Conservation (phyloP, 2,888 invertebrate genomes). For the Cephus rjabovi region DNA sequence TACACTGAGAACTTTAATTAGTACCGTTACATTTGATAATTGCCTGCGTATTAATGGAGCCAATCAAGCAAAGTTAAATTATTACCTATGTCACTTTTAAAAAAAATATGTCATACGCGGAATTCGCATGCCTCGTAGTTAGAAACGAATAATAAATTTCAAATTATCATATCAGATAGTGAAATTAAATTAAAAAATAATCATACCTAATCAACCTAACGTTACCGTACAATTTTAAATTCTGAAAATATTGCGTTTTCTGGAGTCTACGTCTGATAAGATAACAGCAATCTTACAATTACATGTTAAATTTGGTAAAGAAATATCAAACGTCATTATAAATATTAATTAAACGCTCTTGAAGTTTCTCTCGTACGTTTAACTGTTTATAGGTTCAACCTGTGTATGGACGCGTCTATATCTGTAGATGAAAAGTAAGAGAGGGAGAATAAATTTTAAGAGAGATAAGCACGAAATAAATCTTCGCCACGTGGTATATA, state of each 20-base stretch:
- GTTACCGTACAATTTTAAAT: background rate
- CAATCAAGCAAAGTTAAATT: no score
- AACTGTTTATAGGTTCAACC: background rate
- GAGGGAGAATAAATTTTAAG: background rate
- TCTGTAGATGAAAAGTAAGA: background rate
- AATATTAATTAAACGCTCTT: background rate
- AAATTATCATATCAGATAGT: background rate
- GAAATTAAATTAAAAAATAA: background rate
- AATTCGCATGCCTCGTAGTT: background rate
- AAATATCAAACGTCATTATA: background rate
- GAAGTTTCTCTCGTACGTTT: background rate
- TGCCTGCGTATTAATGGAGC: no score
- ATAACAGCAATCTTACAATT: background rate
- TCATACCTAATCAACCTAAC: background rate
- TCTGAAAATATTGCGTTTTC: background rate
- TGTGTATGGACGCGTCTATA: background rate
- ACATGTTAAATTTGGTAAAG: background rate
- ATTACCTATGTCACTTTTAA: no score
- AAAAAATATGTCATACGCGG: no score
- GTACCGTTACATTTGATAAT: no score
- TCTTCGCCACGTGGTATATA: background rate
- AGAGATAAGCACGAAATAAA: background rate
- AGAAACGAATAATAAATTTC: background rate
- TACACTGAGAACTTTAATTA: no score
- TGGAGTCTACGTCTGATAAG: background rate